A percentile compares a stretch with the other conserved stretches of the same genome.
phyloP scores from a whole-genome alignment of 2,888 invertebrate genomes.

The Zelleria hepariella region DNA sequence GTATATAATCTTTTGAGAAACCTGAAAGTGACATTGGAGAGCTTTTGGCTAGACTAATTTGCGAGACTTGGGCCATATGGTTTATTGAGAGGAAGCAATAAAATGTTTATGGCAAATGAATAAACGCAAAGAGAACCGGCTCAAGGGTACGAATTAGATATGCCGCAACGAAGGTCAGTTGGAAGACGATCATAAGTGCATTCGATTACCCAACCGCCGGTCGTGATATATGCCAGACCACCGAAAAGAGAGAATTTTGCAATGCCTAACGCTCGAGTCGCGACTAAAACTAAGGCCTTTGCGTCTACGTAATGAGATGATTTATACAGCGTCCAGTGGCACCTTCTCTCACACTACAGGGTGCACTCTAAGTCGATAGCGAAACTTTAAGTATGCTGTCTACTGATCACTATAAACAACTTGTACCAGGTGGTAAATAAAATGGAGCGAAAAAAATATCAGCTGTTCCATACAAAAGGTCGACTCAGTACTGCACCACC shows the following conservation, averaged over 20 bases:
- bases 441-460: too few relatives aligned
- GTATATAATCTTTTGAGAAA: neutral
- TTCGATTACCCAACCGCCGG: constrained; percentile 16
- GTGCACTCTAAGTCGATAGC: too few relatives aligned
- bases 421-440: too few relatives aligned
- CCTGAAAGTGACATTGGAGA: neutral
- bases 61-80: constrained; percentile 16
- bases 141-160: constrained; percentile 44
- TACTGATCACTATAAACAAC: too few relatives aligned
- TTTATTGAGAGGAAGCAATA: constrained; percentile 42
- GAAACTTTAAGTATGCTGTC: too few relatives aligned
- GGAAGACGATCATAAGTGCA: constrained; percentile 25
- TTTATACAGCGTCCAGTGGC: too few relatives aligned
- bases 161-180: constrained; percentile 32
- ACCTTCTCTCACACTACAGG: too few relatives aligned
- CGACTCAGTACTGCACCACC: too few relatives aligned
- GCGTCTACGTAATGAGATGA: too few relatives aligned
- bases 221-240: constrained; percentile 23
- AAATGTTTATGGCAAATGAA: constrained; percentile 40
- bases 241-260: neutral
- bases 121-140: constrained; percentile 29
- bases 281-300: too few relatives aligned
- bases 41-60: neutral
- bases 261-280: neutral
- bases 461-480: too few relatives aligned